Evolutionary conservation across 2,113 vertebrate genomes (phyloP).

Genomic region (Labrus mixtus): DNA sequence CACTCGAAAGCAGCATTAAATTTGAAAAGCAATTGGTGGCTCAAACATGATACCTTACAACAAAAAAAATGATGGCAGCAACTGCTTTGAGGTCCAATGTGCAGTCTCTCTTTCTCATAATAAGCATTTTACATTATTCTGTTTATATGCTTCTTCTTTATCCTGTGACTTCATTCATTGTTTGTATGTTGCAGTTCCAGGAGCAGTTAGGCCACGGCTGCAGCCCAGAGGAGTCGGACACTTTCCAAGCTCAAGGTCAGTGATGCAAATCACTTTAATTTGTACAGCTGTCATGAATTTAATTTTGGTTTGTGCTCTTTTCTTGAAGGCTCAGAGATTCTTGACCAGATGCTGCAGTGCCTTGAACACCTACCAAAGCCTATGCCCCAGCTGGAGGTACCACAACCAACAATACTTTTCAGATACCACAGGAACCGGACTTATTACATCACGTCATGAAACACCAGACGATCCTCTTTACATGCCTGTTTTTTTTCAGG

Average conservation of each 20-base stretch:
- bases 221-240: constrained; percentile 81
- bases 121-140: not conserved
- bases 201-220: constrained; percentile 81
- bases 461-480: not conserved
- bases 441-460: not conserved
- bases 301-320: not conserved
- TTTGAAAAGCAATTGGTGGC: no score
- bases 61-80: no score
- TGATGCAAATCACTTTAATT: not conserved
- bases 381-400: constrained; percentile 85
- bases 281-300: not conserved
- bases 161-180: not conserved
- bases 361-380: constrained; percentile 87
- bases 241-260: constrained; percentile 81
- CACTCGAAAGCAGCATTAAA: no score
- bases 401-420: not conserved
- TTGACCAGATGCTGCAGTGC: constrained; percentile 86
- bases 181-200: constrained; percentile 74
- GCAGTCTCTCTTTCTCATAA: no score
- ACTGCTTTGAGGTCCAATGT: no score
- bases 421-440: not conserved
- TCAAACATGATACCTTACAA: no score
- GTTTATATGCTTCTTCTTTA: not conserved
- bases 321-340: constrained; percentile 80
- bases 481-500: constrained; percentile 68